Conservation (phyloP, 2,888 invertebrate genomes). For the Trachelus troglodyta region DNA sequence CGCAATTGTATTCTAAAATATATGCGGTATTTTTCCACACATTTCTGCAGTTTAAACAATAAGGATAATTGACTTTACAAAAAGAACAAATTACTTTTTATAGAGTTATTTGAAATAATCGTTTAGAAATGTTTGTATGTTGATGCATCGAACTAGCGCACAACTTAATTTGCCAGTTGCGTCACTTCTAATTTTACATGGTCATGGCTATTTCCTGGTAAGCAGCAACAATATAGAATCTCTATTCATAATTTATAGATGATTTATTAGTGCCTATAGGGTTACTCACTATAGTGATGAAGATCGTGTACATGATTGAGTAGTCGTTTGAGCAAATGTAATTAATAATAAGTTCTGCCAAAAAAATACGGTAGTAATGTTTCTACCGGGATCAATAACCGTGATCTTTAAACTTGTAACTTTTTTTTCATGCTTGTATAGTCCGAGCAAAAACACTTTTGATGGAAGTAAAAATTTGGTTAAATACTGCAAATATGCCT, state of each 20-base stretch:
- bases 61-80: neutral
- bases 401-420: neutral
- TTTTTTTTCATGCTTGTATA: neutral
- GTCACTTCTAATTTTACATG: neutral
- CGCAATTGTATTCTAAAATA: neutral
- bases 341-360: neutral
- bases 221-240: neutral
- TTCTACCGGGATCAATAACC: neutral
- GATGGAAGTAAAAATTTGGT: neutral
- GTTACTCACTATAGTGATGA: neutral
- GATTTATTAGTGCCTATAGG: neutral
- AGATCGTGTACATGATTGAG: neutral
- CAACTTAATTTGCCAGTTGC: neutral
- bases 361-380: neutral
- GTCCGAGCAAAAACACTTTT: neutral
- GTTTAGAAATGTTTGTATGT: neutral
- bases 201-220: neutral
- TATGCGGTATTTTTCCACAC: neutral
- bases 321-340: neutral
- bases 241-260: neutral
- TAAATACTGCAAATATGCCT: too few species aligned
- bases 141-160: neutral
- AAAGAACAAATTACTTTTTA: neutral
- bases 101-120: neutral
- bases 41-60: neutral